Evolutionary conservation across 1,140 invertebrate species (phyloP).

Genomic region (Cydia splendana): DNA sequence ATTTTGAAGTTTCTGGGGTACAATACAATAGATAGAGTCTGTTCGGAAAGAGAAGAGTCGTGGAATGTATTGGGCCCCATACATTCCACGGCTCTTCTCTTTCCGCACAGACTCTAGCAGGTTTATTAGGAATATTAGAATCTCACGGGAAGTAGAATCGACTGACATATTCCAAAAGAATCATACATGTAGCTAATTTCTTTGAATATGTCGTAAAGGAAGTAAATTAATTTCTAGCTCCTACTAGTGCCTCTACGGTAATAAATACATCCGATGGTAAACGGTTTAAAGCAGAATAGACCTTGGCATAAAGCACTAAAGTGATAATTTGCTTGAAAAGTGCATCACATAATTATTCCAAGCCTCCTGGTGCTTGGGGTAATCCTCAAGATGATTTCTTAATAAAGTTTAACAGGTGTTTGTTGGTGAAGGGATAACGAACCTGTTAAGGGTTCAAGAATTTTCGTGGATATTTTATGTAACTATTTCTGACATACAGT

Average conservation of each 20-base stretch:
- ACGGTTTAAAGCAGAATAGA: background rate
- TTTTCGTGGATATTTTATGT: background rate
- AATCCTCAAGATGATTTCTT: slow-evolving; percentile 29
- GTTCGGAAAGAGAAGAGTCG: too few species aligned
- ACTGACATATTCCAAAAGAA: too few species aligned
- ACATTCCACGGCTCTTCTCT: too few species aligned
- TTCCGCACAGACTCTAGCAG: too few species aligned
- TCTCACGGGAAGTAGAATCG: too few species aligned
- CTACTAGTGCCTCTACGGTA: background rate
- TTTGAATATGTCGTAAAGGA: slow-evolving; percentile 15
- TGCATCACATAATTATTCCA: background rate
- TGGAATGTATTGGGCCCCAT: too few species aligned
- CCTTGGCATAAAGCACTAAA: background rate
- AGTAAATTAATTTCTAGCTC: background rate
- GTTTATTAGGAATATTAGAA: too few species aligned
- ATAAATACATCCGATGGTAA: background rate
- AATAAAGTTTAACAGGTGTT: slow-evolving; percentile 21
- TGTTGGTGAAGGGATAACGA: slow-evolving; percentile 1
- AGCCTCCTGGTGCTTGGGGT: slow-evolving; percentile 15
- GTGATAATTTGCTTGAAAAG: background rate
- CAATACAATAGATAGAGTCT: too few species aligned
- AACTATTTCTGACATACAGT: background rate
- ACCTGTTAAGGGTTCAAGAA: background rate
- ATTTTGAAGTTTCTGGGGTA: too few species aligned
- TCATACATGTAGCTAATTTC: background rate